Evolutionary conservation across 2,113 vertebrate genomes (phyloP).

Genomic region (Catharus fuscescens): DNA sequence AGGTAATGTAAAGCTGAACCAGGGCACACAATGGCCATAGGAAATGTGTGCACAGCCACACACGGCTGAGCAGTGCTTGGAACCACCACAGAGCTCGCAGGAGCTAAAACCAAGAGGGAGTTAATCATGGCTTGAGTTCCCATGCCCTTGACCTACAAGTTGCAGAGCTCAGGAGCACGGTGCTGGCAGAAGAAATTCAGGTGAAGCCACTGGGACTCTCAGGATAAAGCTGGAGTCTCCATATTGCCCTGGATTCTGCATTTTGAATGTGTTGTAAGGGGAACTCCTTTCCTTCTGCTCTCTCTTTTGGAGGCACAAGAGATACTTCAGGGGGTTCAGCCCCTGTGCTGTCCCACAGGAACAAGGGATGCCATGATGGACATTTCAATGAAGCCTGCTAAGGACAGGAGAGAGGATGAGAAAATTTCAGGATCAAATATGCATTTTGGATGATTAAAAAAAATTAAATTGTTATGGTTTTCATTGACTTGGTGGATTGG

Average conservation of each 20-base stretch:
- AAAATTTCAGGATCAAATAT: not conserved
- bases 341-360: not conserved
- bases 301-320: not conserved
- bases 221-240: not conserved
- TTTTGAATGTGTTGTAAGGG: rapidly evolving
- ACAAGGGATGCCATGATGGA: rapidly evolving
- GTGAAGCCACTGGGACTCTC: not conserved
- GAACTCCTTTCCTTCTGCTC: not conserved
- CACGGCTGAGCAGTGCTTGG: constrained; percentile 16
- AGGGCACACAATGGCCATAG: constrained; percentile 24
- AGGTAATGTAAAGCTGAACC: constrained; percentile 50
- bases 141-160: constrained; percentile 29
- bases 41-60: constrained; percentile 55
- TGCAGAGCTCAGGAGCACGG: not conserved
- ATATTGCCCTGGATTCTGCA: not conserved
- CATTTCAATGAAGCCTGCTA: not conserved
- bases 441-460: not conserved
- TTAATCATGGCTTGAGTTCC: not conserved
- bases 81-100: not conserved
- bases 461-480: not conserved
- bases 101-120: not conserved
- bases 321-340: not conserved
- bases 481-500: not conserved
- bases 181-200: rapidly evolving
- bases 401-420: not conserved